Base-by-base conservation (phyloP, 2,888 invertebrate species). In the Drosophila trichaetosa region DNA sequence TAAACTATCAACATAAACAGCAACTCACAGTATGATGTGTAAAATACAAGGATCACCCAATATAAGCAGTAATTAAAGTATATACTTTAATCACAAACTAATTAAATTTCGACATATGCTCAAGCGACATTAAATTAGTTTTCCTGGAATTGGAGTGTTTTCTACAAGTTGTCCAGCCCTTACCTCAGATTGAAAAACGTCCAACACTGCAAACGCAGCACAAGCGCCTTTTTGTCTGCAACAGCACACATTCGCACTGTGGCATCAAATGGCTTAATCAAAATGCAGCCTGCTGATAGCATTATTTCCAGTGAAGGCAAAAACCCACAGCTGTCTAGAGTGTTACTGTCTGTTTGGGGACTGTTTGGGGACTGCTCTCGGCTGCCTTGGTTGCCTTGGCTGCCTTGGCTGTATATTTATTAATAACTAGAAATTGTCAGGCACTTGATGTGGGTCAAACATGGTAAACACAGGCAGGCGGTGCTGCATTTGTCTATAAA, bases 341-440 rank as follows among this genome's bases (percentile, higher is more conserved):
- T 46, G 7, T 46, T 46, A 34, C 52, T 63, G 63, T 24, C 33
- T 48, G 18, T 40, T 46, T 34, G n/a, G 52, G 49, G 46, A 46
- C 33, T 48, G 18, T 40, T 46, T 34, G n/a, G 52, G 49, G 46
- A 46, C 57, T 62, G 51, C 29, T 24, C 57, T 27, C 18, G n/a
- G 24, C 34, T 51, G 36, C 24, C 52, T 34, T n/a, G 24, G 40
- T 24, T 58, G n/a, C 29, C 29, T 34, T 18, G 24, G 24, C 36
- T 51, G 36, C 48, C 56, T 34, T 36, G 42, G 46, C 49, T 60
- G 24, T 59, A 21, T 38, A 38, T 66, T 73, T 84, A 88, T 88
- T 88, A 82, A 84, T 84, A 86, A 85, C 85, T 72, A 68, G 68
- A 87, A 82, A 84, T 86, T 87, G 89, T 87, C 87, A 87, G 75